Conservation (phyloP, 2,888 invertebrate genomes). For the Allolobophora icterica region DNA sequence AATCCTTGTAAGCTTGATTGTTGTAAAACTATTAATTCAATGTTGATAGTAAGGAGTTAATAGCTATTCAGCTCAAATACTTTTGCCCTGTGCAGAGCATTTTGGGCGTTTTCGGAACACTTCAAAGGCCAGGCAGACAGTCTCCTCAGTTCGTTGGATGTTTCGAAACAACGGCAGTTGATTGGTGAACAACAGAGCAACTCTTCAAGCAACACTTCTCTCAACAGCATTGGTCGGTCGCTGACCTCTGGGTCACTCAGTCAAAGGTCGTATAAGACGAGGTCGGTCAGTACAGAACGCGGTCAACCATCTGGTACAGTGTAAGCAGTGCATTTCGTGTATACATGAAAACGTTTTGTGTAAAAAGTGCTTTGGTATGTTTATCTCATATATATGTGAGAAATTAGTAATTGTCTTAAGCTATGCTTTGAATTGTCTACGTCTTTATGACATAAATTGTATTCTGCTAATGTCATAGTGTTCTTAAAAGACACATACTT, state of each 20-base stretch:
- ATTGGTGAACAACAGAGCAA: constrained; percentile 69
- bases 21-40: too few relatives aligned
- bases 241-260: constrained; percentile 34
- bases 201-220: constrained; percentile 64
- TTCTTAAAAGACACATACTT: too few relatives aligned
- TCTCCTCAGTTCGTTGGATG: constrained; percentile 82
- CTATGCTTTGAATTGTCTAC: background rate
- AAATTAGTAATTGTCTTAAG: too few relatives aligned
- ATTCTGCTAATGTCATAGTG: background rate
- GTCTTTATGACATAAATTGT: background rate
- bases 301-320: constrained; percentile 23
- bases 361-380: background rate
- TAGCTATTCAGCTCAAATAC: background rate
- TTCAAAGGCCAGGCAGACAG: constrained; percentile 89
- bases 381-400: background rate
- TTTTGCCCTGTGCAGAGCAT: constrained; percentile 76
- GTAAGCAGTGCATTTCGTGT: constrained; percentile 25
- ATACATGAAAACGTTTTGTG: constrained; percentile 2
- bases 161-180: constrained; percentile 75
- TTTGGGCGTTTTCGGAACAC: constrained; percentile 84
- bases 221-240: constrained; percentile 55
- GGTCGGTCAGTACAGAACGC: constrained; percentile 46
- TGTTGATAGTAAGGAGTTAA: too few relatives aligned
- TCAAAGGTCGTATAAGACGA: constrained; percentile 36
- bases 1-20: too few relatives aligned